phyloP scores from a whole-genome alignment of 2,113 vertebrate genomes.

The Grantiella picta region DNA sequence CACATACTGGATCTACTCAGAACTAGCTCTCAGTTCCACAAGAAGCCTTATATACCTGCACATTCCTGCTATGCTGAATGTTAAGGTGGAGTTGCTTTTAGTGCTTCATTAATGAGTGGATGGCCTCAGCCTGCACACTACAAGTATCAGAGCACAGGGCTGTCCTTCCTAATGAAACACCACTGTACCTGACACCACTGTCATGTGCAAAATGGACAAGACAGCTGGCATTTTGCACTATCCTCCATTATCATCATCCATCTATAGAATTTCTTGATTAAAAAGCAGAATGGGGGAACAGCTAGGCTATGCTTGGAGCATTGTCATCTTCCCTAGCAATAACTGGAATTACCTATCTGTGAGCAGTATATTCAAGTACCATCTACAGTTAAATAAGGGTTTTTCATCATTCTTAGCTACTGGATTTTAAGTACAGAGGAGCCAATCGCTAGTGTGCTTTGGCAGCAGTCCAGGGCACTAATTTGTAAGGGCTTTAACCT shows the following conservation, averaged over 20 bases:
- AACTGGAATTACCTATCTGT: not conserved
- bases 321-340: not conserved
- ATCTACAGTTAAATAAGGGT: not conserved
- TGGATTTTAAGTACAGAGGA: not conserved
- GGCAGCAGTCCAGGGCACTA: conserved; percentile 1
- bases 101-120: not conserved
- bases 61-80: not conserved
- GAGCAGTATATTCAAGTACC: not conserved
- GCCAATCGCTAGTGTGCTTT: not conserved
- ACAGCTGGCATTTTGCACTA: not conserved
- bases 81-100: not conserved
- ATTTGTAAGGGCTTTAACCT: conserved; percentile 25
- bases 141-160: not conserved
- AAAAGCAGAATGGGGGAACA: not conserved
- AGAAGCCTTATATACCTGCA: not conserved
- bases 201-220: not conserved
- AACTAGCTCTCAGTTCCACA: not conserved
- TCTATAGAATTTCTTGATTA: not conserved
- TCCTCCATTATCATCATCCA: not conserved
- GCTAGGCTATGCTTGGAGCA: not conserved
- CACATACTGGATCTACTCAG: not conserved
- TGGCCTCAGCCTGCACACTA: not conserved
- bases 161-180: not conserved
- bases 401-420: not conserved
- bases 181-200: not conserved